A percentile compares a stretch with the other conserved stretches of the same genome.
Conservation (phyloP, 2,113 vertebrate species). For the Dasypus novemcinctus region DNA sequence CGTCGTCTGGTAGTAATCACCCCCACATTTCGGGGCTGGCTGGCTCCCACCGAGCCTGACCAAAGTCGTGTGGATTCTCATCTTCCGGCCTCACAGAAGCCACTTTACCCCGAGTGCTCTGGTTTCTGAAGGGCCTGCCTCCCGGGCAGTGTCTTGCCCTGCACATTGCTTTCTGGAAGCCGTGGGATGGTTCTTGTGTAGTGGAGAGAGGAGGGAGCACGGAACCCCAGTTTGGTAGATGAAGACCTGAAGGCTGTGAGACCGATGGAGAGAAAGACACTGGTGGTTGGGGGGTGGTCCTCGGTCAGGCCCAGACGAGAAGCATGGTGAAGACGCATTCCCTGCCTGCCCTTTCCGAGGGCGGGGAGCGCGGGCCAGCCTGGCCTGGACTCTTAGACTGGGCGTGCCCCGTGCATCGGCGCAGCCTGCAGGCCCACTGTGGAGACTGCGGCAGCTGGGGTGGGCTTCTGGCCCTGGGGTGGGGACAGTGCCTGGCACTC, state of each 20-base stretch:
- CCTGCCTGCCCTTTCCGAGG: neutral
- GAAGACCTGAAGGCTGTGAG: neutral
- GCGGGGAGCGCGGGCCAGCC: too few relatives aligned
- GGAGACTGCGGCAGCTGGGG: neutral
- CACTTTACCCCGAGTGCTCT: neutral
- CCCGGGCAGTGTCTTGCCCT: neutral
- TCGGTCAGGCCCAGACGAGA: neutral
- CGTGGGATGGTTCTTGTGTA: neutral
- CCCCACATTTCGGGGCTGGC: neutral
- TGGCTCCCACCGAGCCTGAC: slow-evolving; percentile 9
- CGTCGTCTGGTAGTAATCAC: slow-evolving; percentile 61
- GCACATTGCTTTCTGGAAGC: neutral
- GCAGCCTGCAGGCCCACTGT: neutral
- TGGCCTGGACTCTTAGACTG: neutral
- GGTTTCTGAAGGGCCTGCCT: neutral
- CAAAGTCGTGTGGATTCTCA: slow-evolving; percentile 1
- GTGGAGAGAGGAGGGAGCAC: neutral
- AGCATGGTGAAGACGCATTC: neutral
- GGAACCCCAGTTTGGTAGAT: neutral
- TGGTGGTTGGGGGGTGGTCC: too few relatives aligned
- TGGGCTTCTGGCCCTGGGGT: neutral
- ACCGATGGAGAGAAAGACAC: neutral
- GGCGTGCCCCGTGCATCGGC: neutral
- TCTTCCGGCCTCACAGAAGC: neutral
- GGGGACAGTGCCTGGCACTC: neutral